Base-by-base conservation (phyloP, 2,888 invertebrate species). In the Lamellibrachia columna region DNA sequence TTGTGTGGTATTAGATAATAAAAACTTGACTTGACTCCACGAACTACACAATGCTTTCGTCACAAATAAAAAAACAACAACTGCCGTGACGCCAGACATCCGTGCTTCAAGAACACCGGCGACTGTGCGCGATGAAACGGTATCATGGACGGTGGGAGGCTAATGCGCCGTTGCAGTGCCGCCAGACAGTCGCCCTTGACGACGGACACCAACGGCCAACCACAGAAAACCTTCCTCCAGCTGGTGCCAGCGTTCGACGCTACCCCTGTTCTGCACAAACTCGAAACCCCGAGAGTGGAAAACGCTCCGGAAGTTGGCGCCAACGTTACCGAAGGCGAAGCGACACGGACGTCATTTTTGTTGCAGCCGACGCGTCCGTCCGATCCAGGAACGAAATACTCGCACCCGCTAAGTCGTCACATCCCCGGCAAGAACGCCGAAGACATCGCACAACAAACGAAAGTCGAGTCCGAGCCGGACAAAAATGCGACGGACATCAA, bases 61-160 rank as follows among this genome's bases (percentile, higher is more conserved):
- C 75, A 75, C 75, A 75, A 75, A 22, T 15, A 75, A 75, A 28
- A 75, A 55, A 55, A 75, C 11, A 75, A 22, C 75, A 75, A 75
- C n/a, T 75, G 15, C 22, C 75, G 75, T 75, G 75, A 75, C 75
- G 75, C 75, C 15, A 75, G 75, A 75, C 22, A 11, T 15, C 15
- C 15, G 75, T n/a, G 75, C 15, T 11, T 75, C n/a, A 75, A 15
- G 22, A 75, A 75, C 75, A n/a, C 75, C 75, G 22, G 75, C 75
- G 75, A 75, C 75, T 75, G 15, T 75, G 75, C 40, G 75, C n/a
- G 75, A 75, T 75, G 75, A 75, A 75, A n/a, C 75, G 75, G 75
- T 22, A 75, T n/a, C 15, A 75, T 75, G 75, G 75, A 15, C 75
- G 75, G 75, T 15, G 75, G 6, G 15, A 22, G 11, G 75, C 75